phyloP scores from a whole-genome alignment of 2,888 invertebrate species.

The Brassicogethes aeneus region DNA sequence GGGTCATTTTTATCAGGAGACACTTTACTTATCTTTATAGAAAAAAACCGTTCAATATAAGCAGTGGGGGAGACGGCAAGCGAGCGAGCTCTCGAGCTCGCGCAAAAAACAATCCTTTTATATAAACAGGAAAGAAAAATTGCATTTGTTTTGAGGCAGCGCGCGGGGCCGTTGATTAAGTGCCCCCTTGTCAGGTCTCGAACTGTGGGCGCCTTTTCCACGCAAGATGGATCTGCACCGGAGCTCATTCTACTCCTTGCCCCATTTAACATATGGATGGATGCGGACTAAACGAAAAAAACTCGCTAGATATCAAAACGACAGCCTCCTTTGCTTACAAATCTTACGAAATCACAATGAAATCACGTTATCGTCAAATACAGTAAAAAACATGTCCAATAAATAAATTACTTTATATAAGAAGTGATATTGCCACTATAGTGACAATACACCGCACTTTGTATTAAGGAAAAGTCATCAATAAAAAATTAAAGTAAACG shows the following conservation, averaged over 20 bases:
- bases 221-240: constrained; percentile 27
- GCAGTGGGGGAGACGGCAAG: background rate
- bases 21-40: constrained; percentile 3
- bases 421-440: too few relatives aligned
- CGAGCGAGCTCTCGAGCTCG: background rate
- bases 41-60: constrained; percentile 2
- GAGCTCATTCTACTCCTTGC: constrained; percentile 28
- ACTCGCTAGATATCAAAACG: too few relatives aligned
- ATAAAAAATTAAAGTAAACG: too few relatives aligned
- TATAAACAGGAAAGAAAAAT: constrained; percentile 29
- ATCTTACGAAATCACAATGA: too few relatives aligned
- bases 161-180: constrained; percentile 30
- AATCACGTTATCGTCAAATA: too few relatives aligned
- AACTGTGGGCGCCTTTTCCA: constrained; percentile 23
- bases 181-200: constrained; percentile 29
- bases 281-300: constrained; percentile 12
- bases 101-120: constrained; percentile 15
- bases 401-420: too few relatives aligned
- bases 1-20: constrained; percentile 3
- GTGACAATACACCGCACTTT: too few relatives aligned
- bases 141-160: constrained; percentile 34
- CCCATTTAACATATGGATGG: constrained; percentile 33
- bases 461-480: too few relatives aligned
- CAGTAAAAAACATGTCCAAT: too few relatives aligned
- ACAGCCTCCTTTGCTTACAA: too few relatives aligned